phyloP scores from a whole-genome alignment of 2,888 invertebrate genomes.

The Trachelus troglodyta region DNA sequence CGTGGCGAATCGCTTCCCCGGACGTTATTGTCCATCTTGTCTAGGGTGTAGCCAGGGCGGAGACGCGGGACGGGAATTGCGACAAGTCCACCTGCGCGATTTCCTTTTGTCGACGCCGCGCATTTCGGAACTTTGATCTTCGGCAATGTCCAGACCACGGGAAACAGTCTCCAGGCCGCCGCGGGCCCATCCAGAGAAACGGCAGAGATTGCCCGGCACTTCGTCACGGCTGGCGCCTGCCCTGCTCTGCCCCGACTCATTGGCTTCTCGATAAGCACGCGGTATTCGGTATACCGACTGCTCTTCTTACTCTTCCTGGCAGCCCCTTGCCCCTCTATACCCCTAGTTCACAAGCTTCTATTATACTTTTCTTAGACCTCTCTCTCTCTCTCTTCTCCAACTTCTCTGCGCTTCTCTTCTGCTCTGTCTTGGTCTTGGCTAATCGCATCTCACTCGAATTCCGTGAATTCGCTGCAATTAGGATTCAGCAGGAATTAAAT shows the following conservation, averaged over 20 bases:
- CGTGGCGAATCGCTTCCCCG: constrained; percentile 29
- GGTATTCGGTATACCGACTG: not conserved
- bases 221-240: constrained; percentile 18
- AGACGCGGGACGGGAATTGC: constrained; percentile 22
- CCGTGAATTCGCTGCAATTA: not conserved
- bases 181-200: not conserved
- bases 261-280: not conserved
- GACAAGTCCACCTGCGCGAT: constrained; percentile 45
- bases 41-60: not conserved
- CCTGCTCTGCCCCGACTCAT: not conserved
- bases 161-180: constrained; percentile 5
- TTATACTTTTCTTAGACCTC: not conserved
- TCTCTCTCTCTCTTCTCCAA: not conserved
- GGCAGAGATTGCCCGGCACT: constrained; percentile 7
- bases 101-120: constrained; percentile 45
- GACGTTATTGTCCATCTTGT: constrained; percentile 15
- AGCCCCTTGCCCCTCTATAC: not conserved
- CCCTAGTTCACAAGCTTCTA: not conserved
- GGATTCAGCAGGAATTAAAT: not conserved
- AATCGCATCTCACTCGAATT: not conserved
- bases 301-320: not conserved
- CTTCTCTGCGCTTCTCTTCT: not conserved
- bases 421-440: not conserved
- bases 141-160: constrained; percentile 24
- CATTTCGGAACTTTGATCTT: constrained; percentile 44